Conservation (phyloP, 2,888 invertebrate species). For the Cryptus armator region DNA sequence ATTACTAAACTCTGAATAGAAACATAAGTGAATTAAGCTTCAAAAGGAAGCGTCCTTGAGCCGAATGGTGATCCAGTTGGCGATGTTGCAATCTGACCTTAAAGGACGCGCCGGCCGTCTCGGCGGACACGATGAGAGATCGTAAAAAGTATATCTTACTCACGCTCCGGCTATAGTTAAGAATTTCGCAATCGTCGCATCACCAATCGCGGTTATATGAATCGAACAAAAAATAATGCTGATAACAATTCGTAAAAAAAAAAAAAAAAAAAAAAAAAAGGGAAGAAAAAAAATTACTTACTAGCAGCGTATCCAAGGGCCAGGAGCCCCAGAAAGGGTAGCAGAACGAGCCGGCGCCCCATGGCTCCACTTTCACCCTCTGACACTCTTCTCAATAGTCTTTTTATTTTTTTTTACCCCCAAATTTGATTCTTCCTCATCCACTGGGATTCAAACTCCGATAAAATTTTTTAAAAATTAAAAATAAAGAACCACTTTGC, state of each 20-base stretch:
- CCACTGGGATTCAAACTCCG: slow-evolving; percentile 33
- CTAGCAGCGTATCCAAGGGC: slow-evolving; percentile 74
- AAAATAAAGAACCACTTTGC: slow-evolving; percentile 14
- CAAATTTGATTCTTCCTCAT: slow-evolving; percentile 41
- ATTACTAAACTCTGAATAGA: slow-evolving; percentile 6
- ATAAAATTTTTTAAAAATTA: slow-evolving; percentile 28
- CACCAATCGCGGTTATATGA: slow-evolving; percentile 47
- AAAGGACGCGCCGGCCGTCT: slow-evolving; percentile 70
- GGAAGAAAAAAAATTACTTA: slow-evolving; percentile 62
- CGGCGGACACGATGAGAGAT: slow-evolving; percentile 81
- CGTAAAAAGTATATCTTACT: slow-evolving; percentile 79
- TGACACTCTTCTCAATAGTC: slow-evolving; percentile 45
- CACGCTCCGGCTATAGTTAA: slow-evolving; percentile 21
- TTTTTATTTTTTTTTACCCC: neutral
- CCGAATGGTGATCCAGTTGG: slow-evolving; percentile 78
- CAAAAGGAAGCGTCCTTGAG: slow-evolving; percentile 78
- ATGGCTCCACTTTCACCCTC: slow-evolving; percentile 70
- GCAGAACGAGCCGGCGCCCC: slow-evolving; percentile 70
- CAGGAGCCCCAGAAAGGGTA: slow-evolving; percentile 76
- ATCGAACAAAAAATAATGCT: slow-evolving; percentile 72
- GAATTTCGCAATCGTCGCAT: slow-evolving; percentile 53
- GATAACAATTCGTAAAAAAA: slow-evolving; percentile 14
- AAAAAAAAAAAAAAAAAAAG: neutral
- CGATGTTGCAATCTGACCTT: slow-evolving; percentile 78
- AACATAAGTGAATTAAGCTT: slow-evolving; percentile 40